Conservation (phyloP, 2,888 invertebrate species). For the Trachelus tabidus region DNA sequence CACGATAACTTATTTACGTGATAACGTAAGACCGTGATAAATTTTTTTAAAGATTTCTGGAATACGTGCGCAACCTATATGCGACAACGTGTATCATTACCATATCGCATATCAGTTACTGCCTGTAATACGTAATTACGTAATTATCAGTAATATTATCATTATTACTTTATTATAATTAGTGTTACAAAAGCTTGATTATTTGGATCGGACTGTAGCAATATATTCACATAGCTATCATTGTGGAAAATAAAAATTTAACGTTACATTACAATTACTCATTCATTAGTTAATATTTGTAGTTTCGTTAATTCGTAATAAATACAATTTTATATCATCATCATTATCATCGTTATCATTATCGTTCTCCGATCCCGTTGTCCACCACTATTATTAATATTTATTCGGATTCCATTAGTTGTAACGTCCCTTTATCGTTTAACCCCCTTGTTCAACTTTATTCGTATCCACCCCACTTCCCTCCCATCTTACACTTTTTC, state of each 20-base stretch:
- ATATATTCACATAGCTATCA: constrained; percentile 62
- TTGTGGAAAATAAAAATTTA: constrained; percentile 63
- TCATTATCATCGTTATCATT: constrained; percentile 10
- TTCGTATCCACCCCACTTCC: too few relatives aligned
- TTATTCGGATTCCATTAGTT: background rate
- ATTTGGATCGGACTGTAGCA: constrained; percentile 66
- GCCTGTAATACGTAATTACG: constrained; percentile 48
- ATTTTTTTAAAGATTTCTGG: background rate
- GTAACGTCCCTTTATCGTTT: too few relatives aligned
- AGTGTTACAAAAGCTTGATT: constrained; percentile 65
- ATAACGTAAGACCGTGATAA: background rate
- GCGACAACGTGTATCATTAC: background rate
- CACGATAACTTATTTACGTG: too few relatives aligned
- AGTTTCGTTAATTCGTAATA: constrained; percentile 32
- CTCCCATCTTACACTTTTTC: too few relatives aligned
- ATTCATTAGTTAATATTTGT: constrained; percentile 18
- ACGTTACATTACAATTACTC: constrained; percentile 55
- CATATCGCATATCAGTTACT: constrained; percentile 18
- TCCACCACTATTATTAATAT: background rate
- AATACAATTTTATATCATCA: constrained; percentile 39
- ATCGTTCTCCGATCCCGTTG: background rate
- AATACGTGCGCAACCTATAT: background rate
- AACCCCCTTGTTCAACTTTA: too few relatives aligned
- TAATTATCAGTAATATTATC: constrained; percentile 50
- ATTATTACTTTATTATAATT: constrained; percentile 58